Percentiles rank a stretch among this genome's conserved stretches.
These are phyloP conservation scores for Astreopora myriophthalma DNA, from an alignment of 64 coral and sea anemone genomes.

Conservation along the genomic window DNA sequence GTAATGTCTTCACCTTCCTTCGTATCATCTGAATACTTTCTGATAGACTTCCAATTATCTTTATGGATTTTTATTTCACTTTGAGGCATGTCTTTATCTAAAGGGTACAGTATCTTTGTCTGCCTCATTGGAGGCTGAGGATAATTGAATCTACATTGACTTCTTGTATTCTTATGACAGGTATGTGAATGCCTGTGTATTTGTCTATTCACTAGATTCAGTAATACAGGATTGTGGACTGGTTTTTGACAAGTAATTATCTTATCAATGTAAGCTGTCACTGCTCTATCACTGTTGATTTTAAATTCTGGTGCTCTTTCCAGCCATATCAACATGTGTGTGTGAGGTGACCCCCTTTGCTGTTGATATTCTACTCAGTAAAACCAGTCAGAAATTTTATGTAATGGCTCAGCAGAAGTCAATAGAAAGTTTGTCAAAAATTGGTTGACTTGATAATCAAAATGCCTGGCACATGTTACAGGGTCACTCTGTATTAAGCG, in stretches of 20 bases:
- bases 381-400: no score
- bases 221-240: not conserved
- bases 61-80: not conserved
- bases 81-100: not conserved
- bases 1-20: not conserved
- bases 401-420: no score
- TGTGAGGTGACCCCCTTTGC: no score
- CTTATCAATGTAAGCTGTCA: not conserved
- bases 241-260: not conserved
- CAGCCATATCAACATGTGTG: not conserved
- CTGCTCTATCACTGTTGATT: not conserved
- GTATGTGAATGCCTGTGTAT: conserved; percentile 38
- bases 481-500: no score
- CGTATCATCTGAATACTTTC: not conserved
- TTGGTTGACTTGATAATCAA: no score
- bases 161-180: conserved; percentile 29
- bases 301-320: not conserved
- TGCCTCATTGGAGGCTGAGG: no score
- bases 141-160: conserved; percentile 39
- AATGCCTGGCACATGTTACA: no score
- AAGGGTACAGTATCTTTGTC: not conserved
- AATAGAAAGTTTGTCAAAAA: no score
- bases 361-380: no score
- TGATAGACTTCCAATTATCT: not conserved
- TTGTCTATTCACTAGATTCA: conserved; percentile 26